These are phyloP conservation scores for Amazona vittata DNA, from an alignment of 2,113 vertebrate genomes.

Conservation along the genomic window DNA sequence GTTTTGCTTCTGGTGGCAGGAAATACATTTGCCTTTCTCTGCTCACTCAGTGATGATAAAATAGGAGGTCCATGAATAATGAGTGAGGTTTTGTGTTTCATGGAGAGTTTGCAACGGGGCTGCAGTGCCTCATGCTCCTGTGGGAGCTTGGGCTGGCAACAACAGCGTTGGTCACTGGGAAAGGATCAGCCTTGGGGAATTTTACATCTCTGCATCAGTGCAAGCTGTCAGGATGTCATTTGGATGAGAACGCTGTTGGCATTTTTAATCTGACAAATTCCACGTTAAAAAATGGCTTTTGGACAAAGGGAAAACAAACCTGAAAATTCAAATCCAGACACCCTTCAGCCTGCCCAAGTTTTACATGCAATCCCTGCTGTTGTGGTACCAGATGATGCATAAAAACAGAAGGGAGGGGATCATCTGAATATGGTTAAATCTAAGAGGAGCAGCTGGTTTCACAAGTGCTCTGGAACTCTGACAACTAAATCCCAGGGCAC, in stretches of 20 bases:
- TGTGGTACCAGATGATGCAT: neutral
- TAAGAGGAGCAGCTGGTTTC: neutral
- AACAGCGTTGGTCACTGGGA: fast-evolving
- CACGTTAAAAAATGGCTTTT: neutral
- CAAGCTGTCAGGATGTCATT: neutral
- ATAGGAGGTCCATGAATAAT: neutral
- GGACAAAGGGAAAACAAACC: neutral
- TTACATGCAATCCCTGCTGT: neutral
- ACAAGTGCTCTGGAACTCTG: neutral
- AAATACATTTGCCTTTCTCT: neutral
- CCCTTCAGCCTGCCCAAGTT: neutral
- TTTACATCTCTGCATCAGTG: fast-evolving
- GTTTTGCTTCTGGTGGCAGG: neutral
- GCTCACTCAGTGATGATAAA: neutral
- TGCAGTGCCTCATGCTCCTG: neutral
- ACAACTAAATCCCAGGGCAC: neutral
- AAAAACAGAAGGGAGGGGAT: neutral
- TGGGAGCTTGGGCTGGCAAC: neutral
- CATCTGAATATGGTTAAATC: neutral
- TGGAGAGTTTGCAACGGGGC: fast-evolving
- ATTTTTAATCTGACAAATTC: neutral
- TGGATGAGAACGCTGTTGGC: neutral
- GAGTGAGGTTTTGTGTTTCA: neutral
- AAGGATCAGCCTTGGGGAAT: neutral
- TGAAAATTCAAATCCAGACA: neutral